Evolutionary conservation across 2,888 invertebrate species (phyloP), one percentile per base, ranked within the genome.

Genomic region (Andrena bicolor): DNA sequence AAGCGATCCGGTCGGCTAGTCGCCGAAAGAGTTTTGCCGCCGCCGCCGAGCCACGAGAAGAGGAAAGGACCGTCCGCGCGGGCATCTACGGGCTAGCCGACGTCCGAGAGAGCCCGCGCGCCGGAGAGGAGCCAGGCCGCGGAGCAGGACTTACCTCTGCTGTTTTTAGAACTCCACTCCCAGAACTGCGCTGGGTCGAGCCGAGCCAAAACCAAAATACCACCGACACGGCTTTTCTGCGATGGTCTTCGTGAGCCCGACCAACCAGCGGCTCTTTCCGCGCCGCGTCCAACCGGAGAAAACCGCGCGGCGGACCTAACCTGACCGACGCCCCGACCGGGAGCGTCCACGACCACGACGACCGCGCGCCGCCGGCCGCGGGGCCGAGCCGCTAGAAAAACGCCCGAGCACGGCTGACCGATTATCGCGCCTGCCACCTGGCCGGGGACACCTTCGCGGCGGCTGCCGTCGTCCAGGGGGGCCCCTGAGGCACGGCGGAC

Each of bases 91-190:
- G 60, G 13, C 2, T 26, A 26, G 5, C 7, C 30, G 30, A 28
- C 13, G 28, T 32, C 51, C 30, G 20, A 13, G 1, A 60, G 58
- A 58, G n/a, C 26, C 58, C 53, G 51, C 53, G 51, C 20, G 53
- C 53, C 23, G 56, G 56, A 56, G 13, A 56, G 53, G 56, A 56
- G 56, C 56, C 23, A 20, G 56, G 58, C 64, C 65, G 76, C 73
- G 70, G 80, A 86, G 87, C 91, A 91, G 90, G 91, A 93, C 94
- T 93, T 93, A 93, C 93, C 93, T 93, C 93, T 93, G 93, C 93
- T 93, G 94, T 94, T 93, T 94, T 93, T 94, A 93, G 94, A 94
- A 92, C 93, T 93, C 92, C 94, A 92, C 93, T 93, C 93, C 93
- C 93, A 93, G 93, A 93, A 93, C 93, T 92, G 93, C 92, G 91